phyloP scores from a whole-genome alignment of 2,888 invertebrate species.

The Lissocephala sabroskyi region DNA sequence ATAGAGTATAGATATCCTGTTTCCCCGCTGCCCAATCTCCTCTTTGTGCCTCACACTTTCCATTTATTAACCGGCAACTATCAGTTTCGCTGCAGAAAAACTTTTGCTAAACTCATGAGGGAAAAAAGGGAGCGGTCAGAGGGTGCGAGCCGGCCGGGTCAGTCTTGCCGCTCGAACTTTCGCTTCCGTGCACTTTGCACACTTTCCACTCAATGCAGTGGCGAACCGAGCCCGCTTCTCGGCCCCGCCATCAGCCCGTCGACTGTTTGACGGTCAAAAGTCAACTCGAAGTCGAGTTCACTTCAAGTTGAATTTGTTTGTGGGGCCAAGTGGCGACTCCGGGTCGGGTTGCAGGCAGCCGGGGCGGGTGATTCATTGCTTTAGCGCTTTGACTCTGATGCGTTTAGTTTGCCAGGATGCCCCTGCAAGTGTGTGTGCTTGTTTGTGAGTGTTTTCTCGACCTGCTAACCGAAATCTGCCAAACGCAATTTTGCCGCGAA shows the following conservation, averaged over 20 bases:
- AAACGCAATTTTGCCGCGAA: too few species aligned
- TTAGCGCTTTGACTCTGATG: constrained; percentile 59
- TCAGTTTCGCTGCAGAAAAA: constrained; percentile 32
- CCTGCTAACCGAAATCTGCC: constrained; percentile 28
- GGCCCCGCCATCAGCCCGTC: constrained; percentile 8
- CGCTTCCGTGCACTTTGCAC: constrained; percentile 62
- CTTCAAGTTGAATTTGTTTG: constrained; percentile 65
- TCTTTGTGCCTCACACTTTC: constrained; percentile 20
- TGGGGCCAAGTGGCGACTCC: constrained; percentile 39
- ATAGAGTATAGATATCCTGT: too few species aligned
- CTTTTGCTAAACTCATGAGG: background rate
- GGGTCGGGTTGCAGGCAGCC: constrained; percentile 1
- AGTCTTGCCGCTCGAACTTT: constrained; percentile 51
- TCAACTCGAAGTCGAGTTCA: constrained; percentile 65
- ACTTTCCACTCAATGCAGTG: constrained; percentile 20
- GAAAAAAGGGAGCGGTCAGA: background rate
- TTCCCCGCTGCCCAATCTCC: background rate
- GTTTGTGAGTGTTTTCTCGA: constrained; percentile 33
- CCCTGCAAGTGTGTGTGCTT: background rate
- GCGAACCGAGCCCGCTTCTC: background rate
- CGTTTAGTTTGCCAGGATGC: background rate
- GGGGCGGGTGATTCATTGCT: constrained; percentile 56
- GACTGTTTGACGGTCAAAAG: constrained; percentile 63
- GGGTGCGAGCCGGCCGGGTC: too few species aligned
- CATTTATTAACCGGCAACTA: constrained; percentile 57